Conservation (phyloP, 2,888 invertebrate species). For the Lycia hirtaria region DNA sequence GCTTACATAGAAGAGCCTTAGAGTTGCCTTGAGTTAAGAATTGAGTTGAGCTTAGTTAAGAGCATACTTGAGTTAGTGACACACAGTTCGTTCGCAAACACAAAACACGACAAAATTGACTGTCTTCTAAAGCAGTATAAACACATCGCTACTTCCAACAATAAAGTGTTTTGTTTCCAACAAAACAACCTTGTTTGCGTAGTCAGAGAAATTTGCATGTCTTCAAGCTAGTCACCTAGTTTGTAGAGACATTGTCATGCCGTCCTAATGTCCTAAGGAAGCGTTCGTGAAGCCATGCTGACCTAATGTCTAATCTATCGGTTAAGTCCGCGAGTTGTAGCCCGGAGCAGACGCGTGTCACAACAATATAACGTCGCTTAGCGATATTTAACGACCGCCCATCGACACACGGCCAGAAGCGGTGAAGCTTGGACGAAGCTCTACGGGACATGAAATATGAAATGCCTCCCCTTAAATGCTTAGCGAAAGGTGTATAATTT, state of each 20-base stretch:
- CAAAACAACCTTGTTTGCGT: too few relatives aligned
- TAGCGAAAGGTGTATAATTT: neutral
- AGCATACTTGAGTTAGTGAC: too few relatives aligned
- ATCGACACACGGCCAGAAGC: neutral
- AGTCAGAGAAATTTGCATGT: too few relatives aligned
- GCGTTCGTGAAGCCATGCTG: neutral
- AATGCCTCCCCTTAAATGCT: neutral
- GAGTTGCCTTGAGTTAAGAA: too few relatives aligned
- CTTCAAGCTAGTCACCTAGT: too few relatives aligned
- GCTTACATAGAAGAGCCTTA: too few relatives aligned
- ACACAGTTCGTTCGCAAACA: too few relatives aligned
- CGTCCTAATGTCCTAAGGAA: neutral
- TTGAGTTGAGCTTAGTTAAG: too few relatives aligned
- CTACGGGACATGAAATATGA: neutral
- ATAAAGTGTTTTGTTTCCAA: too few relatives aligned
- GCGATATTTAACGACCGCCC: slow-evolving; percentile 27
- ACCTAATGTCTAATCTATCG: slow-evolving; percentile 11
- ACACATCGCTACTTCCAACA: too few relatives aligned
- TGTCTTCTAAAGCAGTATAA: too few relatives aligned
- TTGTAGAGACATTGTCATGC: neutral
- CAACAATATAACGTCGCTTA: slow-evolving; percentile 26
- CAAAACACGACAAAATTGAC: too few relatives aligned
- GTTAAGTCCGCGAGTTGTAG: neutral
- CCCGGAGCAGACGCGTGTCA: neutral
- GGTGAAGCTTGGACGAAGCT: neutral